phyloP scores from a whole-genome alignment of 2,113 vertebrate genomes.

The Menura novaehollandiae region DNA sequence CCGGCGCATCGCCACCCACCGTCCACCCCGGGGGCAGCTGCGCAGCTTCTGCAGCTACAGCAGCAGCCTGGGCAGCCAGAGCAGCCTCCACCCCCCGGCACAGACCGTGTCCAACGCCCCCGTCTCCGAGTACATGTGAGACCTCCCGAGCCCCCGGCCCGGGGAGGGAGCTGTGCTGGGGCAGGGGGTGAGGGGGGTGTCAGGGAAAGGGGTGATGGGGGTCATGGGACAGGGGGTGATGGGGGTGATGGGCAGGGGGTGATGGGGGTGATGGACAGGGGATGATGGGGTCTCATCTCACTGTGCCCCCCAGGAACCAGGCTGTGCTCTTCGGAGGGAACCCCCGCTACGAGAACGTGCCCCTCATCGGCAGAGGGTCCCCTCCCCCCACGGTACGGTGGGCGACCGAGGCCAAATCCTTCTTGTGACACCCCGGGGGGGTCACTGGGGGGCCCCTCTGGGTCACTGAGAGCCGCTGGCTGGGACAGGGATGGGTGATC shows the following conservation, averaged over 20 bases:
- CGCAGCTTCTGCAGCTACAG: conserved; percentile 97
- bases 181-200: neutral
- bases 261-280: neutral
- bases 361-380: conserved; percentile 92
- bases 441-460: neutral
- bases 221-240: no score
- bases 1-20: conserved; percentile 76
- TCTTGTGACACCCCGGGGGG: neutral
- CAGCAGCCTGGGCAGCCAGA: conserved; percentile 95
- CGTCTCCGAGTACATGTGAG: conserved; percentile 91
- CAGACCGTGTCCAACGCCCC: conserved; percentile 86
- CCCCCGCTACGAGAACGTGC: conserved; percentile 92
- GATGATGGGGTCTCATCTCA: neutral
- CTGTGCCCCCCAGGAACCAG: conserved; percentile 82
- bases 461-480: neutral
- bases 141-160: fast-evolving
- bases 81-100: conserved; percentile 84
- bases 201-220: no score
- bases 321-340: conserved; percentile 89
- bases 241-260: neutral
- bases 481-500: fast-evolving
- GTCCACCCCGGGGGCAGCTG: conserved; percentile 77
- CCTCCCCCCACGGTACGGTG: conserved; percentile 93
- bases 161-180: fast-evolving
- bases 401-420: conserved; percentile 43